Conservation (phyloP, 1,140 invertebrate genomes). For the Goniozus legneri region DNA sequence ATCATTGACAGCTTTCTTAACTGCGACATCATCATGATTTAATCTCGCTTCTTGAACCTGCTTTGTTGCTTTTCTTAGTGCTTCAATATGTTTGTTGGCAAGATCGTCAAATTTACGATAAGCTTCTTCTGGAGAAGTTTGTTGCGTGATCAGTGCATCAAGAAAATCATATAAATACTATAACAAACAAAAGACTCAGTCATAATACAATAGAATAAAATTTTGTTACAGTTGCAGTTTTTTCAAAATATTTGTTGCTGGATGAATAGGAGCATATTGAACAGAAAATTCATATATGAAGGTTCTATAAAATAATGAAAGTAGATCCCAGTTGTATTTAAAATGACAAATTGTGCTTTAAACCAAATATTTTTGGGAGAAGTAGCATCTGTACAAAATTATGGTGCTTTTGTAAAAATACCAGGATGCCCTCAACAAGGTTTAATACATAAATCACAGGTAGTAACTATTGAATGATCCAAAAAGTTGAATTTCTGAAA, state of each 20-base stretch:
- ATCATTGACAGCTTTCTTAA: conserved; percentile 87
- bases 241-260: too few species aligned
- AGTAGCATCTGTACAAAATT: conserved; percentile 47
- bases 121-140: conserved; percentile 95
- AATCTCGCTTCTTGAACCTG: conserved; percentile 87
- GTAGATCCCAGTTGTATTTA: too few species aligned
- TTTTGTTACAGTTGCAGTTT: conserved; percentile 1
- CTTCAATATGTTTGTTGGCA: conserved; percentile 86
- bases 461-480: conserved; percentile 30
- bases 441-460: conserved; percentile 43
- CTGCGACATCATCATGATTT: conserved; percentile 82
- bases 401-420: conserved; percentile 52
- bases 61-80: conserved; percentile 88
- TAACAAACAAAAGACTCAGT: conserved; percentile 39
- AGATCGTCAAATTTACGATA: conserved; percentile 97
- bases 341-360: conserved; percentile 35
- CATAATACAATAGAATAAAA: too few species aligned
- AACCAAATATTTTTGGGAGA: conserved; percentile 46
- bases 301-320: too few species aligned
- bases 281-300: too few species aligned
- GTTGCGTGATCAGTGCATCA: conserved; percentile 95
- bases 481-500: conserved; percentile 1
- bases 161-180: conserved; percentile 86
- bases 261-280: too few species aligned
- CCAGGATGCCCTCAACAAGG: conserved; percentile 46